Evolutionary conservation across 2,888 invertebrate species (phyloP), one percentile per base, ranked within the genome.

Genomic region (Tetropium fuscum): DNA sequence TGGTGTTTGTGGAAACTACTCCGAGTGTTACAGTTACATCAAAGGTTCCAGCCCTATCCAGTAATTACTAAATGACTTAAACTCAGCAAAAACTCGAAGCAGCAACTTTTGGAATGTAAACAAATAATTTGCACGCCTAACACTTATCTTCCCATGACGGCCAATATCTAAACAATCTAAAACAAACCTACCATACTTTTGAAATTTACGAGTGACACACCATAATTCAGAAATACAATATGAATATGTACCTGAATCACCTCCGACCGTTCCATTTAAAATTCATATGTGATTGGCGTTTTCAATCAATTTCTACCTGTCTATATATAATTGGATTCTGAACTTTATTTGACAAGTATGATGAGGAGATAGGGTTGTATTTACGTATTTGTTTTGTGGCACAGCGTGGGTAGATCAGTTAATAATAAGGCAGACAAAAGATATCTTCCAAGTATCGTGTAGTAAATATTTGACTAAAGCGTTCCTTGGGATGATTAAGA

Each of bases 261-360:
- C 25, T 43, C 36, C 32, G 8, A 15, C 13, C 40, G 13, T 53
- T 34, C 36, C 48, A 55, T 41, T 56, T 45, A 47, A 56, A 56
- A 56, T 47, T 56, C 45, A 58, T 53, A 47, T 60, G 63, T 68
- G 72, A 72, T 70, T 74, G 74, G 70, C 74, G 63, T 73, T 73
- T 72, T 72, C 71, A 74, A 74, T 74, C 72, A 72, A 68, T 68
- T 27, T 63, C 67, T 51, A 70, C 69, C 71, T 71, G 70, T 72
- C 74, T 61, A 53, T 57, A 65, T 65, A 71, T 74, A 74, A 74
- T 74, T 74, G 73, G 64, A 70, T 74, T 70, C 61, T 65, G 71
- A 73, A 72, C 71, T 72, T 74, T 72, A 74, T 72, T 72, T 70
- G 71, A 73, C 67, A 63, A 60, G 63, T 62, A 63, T 59, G 63